Evolutionary conservation across 2,797 vertebrate genomes (phyloP).

Genomic region (Pseudomugil gertrudae): DNA sequence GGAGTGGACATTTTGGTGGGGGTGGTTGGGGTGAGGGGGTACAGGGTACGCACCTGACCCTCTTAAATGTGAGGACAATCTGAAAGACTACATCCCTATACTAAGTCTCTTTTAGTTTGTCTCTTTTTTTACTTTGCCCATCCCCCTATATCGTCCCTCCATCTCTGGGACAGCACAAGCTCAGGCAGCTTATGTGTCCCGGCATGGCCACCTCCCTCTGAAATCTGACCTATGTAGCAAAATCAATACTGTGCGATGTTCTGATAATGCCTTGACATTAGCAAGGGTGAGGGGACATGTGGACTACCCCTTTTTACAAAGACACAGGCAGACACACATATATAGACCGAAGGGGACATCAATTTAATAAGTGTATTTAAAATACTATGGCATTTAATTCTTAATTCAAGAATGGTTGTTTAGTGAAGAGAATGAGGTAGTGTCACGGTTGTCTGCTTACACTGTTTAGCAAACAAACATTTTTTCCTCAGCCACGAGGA

Average conservation of each 20-base stretch:
- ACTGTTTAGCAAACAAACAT: conserved; percentile 37
- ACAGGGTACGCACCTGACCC: conserved; percentile 83
- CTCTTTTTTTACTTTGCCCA: conserved; percentile 28
- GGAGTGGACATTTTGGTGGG: conserved; percentile 72
- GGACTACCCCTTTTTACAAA: conserved; percentile 68
- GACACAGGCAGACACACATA: conserved; percentile 29
- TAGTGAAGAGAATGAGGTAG: conserved; percentile 33
- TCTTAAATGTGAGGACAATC: conserved; percentile 75
- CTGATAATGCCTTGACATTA: conserved; percentile 95
- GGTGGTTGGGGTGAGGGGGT: conserved; percentile 8
- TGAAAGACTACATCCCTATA: conserved; percentile 80
- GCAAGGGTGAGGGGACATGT: conserved; percentile 86
- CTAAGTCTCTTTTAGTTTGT: conserved; percentile 61
- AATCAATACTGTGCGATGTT: conserved; percentile 92
- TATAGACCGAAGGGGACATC: not conserved
- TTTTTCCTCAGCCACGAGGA: conserved; percentile 10
- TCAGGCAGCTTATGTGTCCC: conserved; percentile 71
- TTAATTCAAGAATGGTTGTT: conserved; percentile 51
- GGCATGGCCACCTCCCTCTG: conserved; percentile 80
- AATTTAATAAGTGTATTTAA: conserved; percentile 68
- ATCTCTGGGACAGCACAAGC: conserved; percentile 61
- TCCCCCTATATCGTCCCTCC: conserved; percentile 43
- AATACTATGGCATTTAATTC: conserved; percentile 71
- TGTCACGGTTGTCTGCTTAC: conserved; percentile 41
- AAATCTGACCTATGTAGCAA: conserved; percentile 88